phyloP scores from a whole-genome alignment of 2,113 vertebrate species.

The Cavia aperea region DNA sequence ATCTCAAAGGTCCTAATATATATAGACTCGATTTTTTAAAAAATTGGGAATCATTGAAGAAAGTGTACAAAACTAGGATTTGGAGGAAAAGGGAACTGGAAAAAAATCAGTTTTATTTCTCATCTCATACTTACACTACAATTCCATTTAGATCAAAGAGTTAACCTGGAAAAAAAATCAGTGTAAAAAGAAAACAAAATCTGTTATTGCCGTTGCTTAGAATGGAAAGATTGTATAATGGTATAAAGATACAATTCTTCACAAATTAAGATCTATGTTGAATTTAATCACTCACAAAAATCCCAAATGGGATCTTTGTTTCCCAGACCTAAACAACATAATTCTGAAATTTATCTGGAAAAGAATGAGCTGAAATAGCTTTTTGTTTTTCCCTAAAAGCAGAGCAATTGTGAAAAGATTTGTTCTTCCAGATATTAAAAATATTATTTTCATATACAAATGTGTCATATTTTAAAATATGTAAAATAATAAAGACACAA shows the following conservation, averaged over 20 bases:
- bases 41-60: background rate
- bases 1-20: background rate
- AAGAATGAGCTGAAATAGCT: background rate
- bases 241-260: slow-evolving; percentile 26
- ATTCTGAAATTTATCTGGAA: slow-evolving; percentile 55
- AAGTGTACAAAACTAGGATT: background rate
- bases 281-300: slow-evolving; percentile 25
- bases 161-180: slow-evolving; percentile 29
- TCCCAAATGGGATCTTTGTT: background rate
- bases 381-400: background rate
- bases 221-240: background rate
- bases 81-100: background rate
- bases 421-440: slow-evolving; percentile 44
- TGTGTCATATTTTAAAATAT: slow-evolving; percentile 40
- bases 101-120: background rate
- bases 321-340: slow-evolving; percentile 26
- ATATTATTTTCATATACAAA: slow-evolving; percentile 33
- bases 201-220: background rate
- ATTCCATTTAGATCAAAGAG: slow-evolving; percentile 22
- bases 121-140: background rate
- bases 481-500: slow-evolving; percentile 22
- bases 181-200: background rate
- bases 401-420: slow-evolving; percentile 19
- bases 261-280: slow-evolving; percentile 20
- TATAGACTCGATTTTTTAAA: background rate